These are phyloP conservation scores for Lineus longissimus DNA, from an alignment of 1,140 invertebrate genomes.

Conservation along the genomic window DNA sequence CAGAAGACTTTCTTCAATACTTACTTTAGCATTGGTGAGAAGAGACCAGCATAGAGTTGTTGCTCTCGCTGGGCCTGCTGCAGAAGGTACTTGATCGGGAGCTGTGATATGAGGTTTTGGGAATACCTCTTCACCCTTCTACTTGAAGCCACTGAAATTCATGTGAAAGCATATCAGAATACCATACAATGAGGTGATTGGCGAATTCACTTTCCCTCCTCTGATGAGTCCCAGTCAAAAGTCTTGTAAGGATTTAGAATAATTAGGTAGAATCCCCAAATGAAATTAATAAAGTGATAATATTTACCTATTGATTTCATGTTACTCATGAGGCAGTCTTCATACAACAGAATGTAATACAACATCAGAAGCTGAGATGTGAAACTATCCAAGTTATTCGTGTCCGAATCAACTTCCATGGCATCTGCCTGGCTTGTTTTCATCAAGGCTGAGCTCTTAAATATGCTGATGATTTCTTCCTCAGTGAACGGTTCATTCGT, in stretches of 20 bases:
- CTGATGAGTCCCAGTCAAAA: no score
- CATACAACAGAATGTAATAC: slow-evolving; percentile 90
- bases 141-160: slow-evolving; percentile 57
- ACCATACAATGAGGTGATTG: no score
- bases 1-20: background rate
- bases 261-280: no score
- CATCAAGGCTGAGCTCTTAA: slow-evolving; percentile 46
- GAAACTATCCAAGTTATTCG: slow-evolving; percentile 53
- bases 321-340: slow-evolving; percentile 81
- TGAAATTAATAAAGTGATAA: background rate
- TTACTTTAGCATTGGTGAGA: slow-evolving; percentile 45
- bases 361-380: slow-evolving; percentile 84
- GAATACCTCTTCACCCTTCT: slow-evolving; percentile 83
- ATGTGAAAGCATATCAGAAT: background rate
- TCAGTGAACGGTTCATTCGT: slow-evolving; percentile 89
- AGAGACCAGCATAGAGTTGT: slow-evolving; percentile 69
- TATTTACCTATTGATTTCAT: slow-evolving; percentile 62
- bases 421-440: background rate
- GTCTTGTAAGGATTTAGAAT: no score
- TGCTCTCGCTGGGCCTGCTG: slow-evolving; percentile 90
- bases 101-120: slow-evolving; percentile 78
- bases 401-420: background rate
- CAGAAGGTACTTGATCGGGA: slow-evolving; percentile 91
- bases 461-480: slow-evolving; percentile 81
- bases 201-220: no score